Evolutionary conservation across 2,888 invertebrate species (phyloP), one percentile per base, ranked within the genome.

Genomic region (Metacarcinus magister): DNA sequence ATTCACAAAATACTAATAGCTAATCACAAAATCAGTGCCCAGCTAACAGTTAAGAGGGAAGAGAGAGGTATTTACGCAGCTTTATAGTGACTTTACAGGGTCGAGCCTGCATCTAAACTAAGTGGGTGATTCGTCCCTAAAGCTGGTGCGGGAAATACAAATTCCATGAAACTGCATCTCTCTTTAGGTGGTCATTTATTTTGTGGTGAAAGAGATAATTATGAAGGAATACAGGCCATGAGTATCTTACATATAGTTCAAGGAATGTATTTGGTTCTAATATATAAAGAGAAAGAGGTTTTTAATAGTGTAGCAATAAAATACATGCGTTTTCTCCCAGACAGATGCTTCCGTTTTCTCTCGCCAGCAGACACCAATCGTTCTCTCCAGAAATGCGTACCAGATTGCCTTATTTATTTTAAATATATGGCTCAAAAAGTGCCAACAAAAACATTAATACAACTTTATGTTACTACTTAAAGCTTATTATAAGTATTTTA

Each of bases 341-440:
- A n/a, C 19, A 94, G 13, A 39, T 19, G 43, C 46, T 16, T 87
- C 43, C 95, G 92, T 95, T 95, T 93, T 95, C 95, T 93, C 46
- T 93, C 28, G 87, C 19, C 32, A n/a, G 44, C 46, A 67, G 92
- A 82, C 60, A 82, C 95, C n/a, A 92, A 92, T 95, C 92, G 92
- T 95, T 95, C 95, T 54, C 54, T 32, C 39, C 60, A 28, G 60
- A 60, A 93, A 95, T 95, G 93, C 95, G 90, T 93, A 95, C 95
- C 32, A 93, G 54, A 93, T 89, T n/a, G 4, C 28, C 10, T 23
- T 90, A 82, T 43, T 93, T 89, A 48, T 54, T 39, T 54, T 89
- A 67, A 44, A 75, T 92, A 44, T 39, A 28, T 67, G 44, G 32
- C 28, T 8, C 16, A 60, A 2, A 43, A 28, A 28, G 4, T n/a